Conservation (phyloP, 2,113 vertebrate species). For the Brachirus orientalis region DNA sequence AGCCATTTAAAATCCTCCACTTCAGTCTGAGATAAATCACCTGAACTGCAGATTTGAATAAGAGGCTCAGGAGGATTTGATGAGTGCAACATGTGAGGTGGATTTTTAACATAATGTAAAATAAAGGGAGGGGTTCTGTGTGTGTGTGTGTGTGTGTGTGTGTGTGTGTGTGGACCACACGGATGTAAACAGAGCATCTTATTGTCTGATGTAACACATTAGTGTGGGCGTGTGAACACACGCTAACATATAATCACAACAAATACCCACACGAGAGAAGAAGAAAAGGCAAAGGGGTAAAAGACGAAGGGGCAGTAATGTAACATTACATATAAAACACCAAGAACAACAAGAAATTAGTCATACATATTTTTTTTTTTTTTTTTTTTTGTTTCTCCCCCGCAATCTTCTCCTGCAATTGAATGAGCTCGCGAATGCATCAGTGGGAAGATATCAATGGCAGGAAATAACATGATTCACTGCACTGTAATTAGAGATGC, state of each 20-base stretch:
- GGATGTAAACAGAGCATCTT: constrained; percentile 8
- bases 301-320: too few species aligned
- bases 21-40: neutral
- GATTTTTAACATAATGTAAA: too few species aligned
- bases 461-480: constrained; percentile 69
- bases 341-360: too few species aligned
- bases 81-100: neutral
- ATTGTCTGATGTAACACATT: constrained; percentile 15
- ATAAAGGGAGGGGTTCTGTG: too few species aligned
- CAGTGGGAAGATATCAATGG: constrained; percentile 64
- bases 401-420: constrained; percentile 28
- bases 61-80: too few species aligned
- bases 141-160: too few species aligned
- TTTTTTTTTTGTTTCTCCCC: neutral
- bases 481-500: constrained; percentile 73
- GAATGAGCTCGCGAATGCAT: constrained; percentile 40
- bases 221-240: neutral
- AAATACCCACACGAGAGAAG: neutral
- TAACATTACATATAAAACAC: too few species aligned
- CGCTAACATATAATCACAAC: constrained; percentile 20
- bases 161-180: constrained; percentile 2
- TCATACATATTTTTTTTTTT: neutral
- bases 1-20: constrained; percentile 9
- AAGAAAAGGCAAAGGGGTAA: too few species aligned
- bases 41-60: neutral